These are phyloP conservation scores for Entosphenus tridentatus DNA, from an alignment of 2,113 vertebrate genomes.

Conservation along the genomic window DNA sequence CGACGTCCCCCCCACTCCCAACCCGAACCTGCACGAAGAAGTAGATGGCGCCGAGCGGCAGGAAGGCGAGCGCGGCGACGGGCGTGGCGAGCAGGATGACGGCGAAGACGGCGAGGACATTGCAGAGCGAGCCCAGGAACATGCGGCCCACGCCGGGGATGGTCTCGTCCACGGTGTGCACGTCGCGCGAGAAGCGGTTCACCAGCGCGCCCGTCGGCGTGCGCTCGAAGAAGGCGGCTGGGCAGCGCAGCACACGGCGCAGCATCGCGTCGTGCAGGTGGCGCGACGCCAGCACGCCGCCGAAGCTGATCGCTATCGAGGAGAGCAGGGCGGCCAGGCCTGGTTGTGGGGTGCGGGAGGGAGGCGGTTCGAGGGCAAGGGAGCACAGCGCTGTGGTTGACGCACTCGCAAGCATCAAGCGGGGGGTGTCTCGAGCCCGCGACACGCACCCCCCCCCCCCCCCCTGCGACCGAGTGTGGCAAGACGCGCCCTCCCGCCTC, in stretches of 20 bases:
- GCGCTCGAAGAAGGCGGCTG: conserved; percentile 76
- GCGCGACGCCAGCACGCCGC: conserved; percentile 58
- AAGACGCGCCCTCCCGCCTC: no score
- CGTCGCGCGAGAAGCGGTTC: conserved; percentile 83
- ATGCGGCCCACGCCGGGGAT: conserved; percentile 79
- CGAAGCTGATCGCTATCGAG: conserved; percentile 57
- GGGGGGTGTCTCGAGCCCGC: no score
- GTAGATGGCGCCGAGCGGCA: conserved; percentile 55
- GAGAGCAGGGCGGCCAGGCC: conserved; percentile 57
- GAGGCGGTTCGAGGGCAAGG: no score
- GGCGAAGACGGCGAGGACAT: conserved; percentile 41
- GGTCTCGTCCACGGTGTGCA: conserved; percentile 65
- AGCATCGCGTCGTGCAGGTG: conserved; percentile 55
- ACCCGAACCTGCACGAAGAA: conserved; percentile 51
- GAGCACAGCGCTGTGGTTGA: no score
- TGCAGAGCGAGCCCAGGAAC: conserved; percentile 80
- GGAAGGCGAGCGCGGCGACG: conserved; percentile 45
- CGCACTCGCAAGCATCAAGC: no score
- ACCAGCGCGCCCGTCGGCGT: conserved; percentile 87
- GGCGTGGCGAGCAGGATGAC: conserved; percentile 67
- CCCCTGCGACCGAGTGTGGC: no score
- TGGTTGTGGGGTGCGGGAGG: conserved; percentile 12
- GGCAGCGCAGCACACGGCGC: conserved; percentile 50
- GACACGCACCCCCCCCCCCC: no score
- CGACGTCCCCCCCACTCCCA: no score